Base-by-base conservation (phyloP, 1,140 invertebrate genomes). In the Euschistus heros region DNA sequence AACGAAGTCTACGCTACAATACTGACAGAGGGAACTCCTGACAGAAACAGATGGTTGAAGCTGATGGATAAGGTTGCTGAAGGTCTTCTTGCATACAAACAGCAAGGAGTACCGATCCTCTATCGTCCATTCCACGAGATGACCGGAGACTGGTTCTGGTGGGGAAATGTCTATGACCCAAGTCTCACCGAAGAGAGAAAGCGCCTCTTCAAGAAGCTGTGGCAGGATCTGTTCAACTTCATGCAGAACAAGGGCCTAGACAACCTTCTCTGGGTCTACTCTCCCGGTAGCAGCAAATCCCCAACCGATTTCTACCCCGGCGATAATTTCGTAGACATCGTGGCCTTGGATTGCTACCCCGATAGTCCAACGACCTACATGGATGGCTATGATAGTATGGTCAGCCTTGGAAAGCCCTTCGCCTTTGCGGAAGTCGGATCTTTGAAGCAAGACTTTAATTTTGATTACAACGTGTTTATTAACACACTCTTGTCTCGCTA, bases 71-170 rank as follows among this genome's bases (percentile, higher is more conserved):
- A 50, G 20, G n/a, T 50, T 14, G 47, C 47, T 4, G 2, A 50
- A 50, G 47, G 47, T 18, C n/a, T 50, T 18, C 2, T 6, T 2
- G 10, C 10, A 2, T 50, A 50, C 47, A 50, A 50, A 17, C 10
- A 18, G 1, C n/a, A 50, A 20, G 47, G 47, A 18, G 10, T 50
- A 5, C 10, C 47, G 4, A 22, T 50, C 20, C 47, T 50, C 5
- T 50, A 50, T 13, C n/a, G 47, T 20, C 47, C 47, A 5, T 50
- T 20, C 47, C 47, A 50, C n/a, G 47, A 50, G 20, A 50, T 50
- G 47, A 50, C 10, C 47, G 47, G n/a, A 50, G 20, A 50, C n/a
- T 18, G n/a, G n/a, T 50, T 50, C 47, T 50, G 47, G 47, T 50
- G 47, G 47, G 5, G 10, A 50, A 14, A 2, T 22, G 5, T 22